Base-by-base conservation (phyloP, 2,113 vertebrate species). In the Fukomys damarensis region DNA sequence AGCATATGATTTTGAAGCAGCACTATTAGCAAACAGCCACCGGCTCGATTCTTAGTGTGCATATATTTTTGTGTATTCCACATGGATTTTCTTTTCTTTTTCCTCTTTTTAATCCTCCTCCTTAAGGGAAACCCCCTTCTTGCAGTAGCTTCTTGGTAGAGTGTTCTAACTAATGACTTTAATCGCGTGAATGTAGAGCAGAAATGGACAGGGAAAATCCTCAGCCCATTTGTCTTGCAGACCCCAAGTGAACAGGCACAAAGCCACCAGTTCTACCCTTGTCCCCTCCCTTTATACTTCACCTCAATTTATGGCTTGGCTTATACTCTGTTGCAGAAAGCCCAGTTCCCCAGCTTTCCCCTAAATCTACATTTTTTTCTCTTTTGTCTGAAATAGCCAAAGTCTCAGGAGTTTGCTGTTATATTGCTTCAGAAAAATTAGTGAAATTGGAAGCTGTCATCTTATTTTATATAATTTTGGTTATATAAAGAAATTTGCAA, bases 91-190 rank as follows among this genome's bases (percentile, higher is more conserved):
- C 98, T 97, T 98, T 98, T 96, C 92, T 97, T 98, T 97, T 94
- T 72, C 74, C 65, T 87, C 66, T 86, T 92, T 93, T 76, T 80
- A 81, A 76, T 80, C 13, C 6, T 66, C 96, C n/a, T 98, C 97
- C 97, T 95, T 58, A n/a, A 97, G 89, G 93, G 97, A 98, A 98
- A 38, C 82, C 61, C 56, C 16, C 7, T 95, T 91, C 95, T 98
- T 84, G 63, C 96, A 91, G 74, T 22, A 94, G 98, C 91, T 83
- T 96, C 97, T 97, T 91, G 79, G 88, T 91, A 89, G 95, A 97
- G 93, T 83, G 41, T 89, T 98, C 97, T 98, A 97, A 98, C 97
- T 98, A 98, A 98, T 98, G 98, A 98, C 98, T 97, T 97, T 63
- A 54, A 91, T 86, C 58, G 26, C 97, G 93, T 98, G 97, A 98